Base-by-base conservation (phyloP, 2,113 vertebrate genomes). In the Prunella himalayana region DNA sequence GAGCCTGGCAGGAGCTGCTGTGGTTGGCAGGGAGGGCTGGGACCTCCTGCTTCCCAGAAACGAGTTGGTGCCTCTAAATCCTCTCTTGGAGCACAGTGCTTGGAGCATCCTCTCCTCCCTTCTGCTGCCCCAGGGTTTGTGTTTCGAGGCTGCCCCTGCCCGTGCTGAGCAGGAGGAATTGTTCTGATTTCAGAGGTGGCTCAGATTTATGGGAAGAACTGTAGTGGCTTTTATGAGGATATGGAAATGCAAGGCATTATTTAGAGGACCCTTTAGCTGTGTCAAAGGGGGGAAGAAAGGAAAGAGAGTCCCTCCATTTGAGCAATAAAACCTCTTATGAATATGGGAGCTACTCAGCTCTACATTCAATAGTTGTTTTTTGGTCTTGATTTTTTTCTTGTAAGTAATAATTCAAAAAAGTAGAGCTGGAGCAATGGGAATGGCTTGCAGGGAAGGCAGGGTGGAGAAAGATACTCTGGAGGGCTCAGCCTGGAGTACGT, bases 381-480 rank as follows among this genome's bases (percentile, higher is more conserved):
- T 39, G 6, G 4, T 33, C 61, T 79, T 31, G 44, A 37, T 39
- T 57, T 69, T 73, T 60, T 51, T 18, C 39, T 37, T 73, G 50
- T 59, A 82, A 81, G 94, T 41, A 86, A 85, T 86, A 66, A 79
- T 65, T 96, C 91, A 92, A 64, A 77, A 77, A 51, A 88, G 47
- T 73, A 56, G 28, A 64, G 72, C 21, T 50, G 49, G 53, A 27
- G 37, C 59, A 71, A 18, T 3, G 71, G 88, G 83, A 96, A 71
- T 25, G 1, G 90, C 60, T 80, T 50, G 45, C 41, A 10, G 17
- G 42, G 79, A 76, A 93, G 42, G 54, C 47, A 73, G 54, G 84
- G 37, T 49, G 45, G 91, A 89, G 79, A 75, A 94, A 82, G 91
- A 88, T 88, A 56, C 94, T 88, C 80, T 27, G 15, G 91, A 86